Percentiles rank a stretch among this genome's conserved stretches.
These are phyloP conservation scores for Bovichtus diacanthus DNA, from an alignment of 2,797 vertebrate genomes.

Conservation along the genomic window DNA sequence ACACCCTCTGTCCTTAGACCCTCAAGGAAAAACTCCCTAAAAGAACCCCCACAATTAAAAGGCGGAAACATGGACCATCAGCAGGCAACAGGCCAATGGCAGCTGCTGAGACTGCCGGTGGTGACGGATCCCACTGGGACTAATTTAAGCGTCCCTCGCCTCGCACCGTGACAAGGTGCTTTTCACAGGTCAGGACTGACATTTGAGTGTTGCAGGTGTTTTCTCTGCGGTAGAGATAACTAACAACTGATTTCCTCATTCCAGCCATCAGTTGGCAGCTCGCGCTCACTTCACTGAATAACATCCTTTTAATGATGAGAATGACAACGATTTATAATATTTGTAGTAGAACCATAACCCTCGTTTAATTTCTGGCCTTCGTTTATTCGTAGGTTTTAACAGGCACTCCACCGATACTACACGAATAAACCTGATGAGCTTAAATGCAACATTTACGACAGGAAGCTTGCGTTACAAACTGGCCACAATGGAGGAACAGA, in stretches of 20 bases:
- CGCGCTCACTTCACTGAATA: conserved; percentile 1
- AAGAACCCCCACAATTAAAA: too few species aligned
- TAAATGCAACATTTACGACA: neutral
- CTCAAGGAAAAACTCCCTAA: too few species aligned
- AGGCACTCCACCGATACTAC: neutral
- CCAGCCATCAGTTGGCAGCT: neutral
- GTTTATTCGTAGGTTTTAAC: neutral
- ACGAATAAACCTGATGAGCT: neutral
- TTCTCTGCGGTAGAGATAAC: conserved; percentile 5
- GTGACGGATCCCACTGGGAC: conserved; percentile 46
- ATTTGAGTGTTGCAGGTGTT: conserved; percentile 21
- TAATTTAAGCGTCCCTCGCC: conserved; percentile 35
- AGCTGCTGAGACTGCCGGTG: conserved; percentile 29
- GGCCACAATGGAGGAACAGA: neutral
- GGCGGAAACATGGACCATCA: too few species aligned
- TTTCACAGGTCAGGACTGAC: conserved; percentile 41
- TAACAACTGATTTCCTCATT: neutral
- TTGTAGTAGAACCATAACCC: neutral
- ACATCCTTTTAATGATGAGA: neutral
- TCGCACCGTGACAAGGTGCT: conserved; percentile 12
- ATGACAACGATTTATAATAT: neutral
- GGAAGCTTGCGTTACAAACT: neutral
- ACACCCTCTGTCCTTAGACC: too few species aligned
- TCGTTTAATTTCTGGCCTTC: neutral
- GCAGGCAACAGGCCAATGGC: neutral